Conservation (phyloP, 2,113 vertebrate genomes). For the Oncorhynchus clarkii region DNA sequence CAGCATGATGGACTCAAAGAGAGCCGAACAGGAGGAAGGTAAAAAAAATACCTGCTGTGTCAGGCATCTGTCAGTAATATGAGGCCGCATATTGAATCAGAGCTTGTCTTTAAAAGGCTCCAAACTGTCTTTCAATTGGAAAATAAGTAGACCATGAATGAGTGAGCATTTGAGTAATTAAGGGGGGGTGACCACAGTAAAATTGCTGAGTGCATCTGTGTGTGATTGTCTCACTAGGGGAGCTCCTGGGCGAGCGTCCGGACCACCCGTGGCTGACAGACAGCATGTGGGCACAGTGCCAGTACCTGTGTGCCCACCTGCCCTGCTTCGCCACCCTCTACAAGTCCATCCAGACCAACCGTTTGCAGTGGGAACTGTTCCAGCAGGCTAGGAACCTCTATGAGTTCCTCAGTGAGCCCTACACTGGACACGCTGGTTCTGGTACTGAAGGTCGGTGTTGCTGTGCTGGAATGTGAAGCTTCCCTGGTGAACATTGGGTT, state of each 20-base stretch:
- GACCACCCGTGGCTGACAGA: slow-evolving; percentile 51
- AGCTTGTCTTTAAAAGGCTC: too few relatives aligned
- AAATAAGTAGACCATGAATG: neutral
- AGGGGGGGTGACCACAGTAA: too few relatives aligned
- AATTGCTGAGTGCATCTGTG: neutral
- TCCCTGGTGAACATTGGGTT: too few relatives aligned
- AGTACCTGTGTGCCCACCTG: slow-evolving; percentile 47
- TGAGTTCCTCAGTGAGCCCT: slow-evolving; percentile 37
- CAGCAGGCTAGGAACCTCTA: slow-evolving; percentile 27
- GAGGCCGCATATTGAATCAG: too few relatives aligned
- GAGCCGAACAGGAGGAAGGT: neutral
- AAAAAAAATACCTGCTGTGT: too few relatives aligned
- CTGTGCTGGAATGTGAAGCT: too few relatives aligned
- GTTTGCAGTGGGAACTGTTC: slow-evolving; percentile 58
- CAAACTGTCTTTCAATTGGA: neutral
- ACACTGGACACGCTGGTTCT: slow-evolving; percentile 4
- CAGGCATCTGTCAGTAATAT: too few relatives aligned
- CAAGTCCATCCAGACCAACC: slow-evolving; percentile 48
- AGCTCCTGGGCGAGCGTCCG: neutral
- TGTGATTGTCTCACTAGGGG: neutral
- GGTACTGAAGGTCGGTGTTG: neutral
- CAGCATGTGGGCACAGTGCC: slow-evolving; percentile 62
- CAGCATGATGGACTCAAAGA: slow-evolving; percentile 25
- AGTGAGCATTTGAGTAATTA: neutral
- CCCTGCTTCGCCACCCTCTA: slow-evolving; percentile 54